Conservation (phyloP, 2,888 invertebrate genomes). For the Troides oblongomaculatus region DNA sequence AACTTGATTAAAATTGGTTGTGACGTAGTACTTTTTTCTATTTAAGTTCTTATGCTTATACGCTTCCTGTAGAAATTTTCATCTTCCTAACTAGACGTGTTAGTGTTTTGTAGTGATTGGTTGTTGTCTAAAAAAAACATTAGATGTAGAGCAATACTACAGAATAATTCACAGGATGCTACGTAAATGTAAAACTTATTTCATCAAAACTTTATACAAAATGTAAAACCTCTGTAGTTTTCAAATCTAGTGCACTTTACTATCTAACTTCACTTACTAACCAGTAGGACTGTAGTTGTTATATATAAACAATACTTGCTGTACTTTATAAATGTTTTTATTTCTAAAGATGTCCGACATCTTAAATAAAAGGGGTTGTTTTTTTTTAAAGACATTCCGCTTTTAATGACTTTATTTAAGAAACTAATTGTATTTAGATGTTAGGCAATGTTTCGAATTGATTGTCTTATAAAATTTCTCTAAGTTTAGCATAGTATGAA, state of each 20-base stretch:
- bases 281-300: not conserved
- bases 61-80: conserved; percentile 24
- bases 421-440: not conserved
- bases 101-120: conserved; percentile 23
- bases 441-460: not conserved
- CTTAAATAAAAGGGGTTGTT: not conserved
- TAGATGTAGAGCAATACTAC: not conserved
- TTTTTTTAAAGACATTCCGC: not conserved
- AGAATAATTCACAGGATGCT: not conserved
- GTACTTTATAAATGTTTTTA: not conserved
- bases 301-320: not conserved
- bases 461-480: conserved; percentile 12
- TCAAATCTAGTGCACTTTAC: not conserved
- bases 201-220: not conserved
- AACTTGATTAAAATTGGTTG: conserved; percentile 23
- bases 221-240: not conserved
- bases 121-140: conserved; percentile 19
- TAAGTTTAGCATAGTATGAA: conserved; percentile 41
- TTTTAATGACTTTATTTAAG: not conserved
- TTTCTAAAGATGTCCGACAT: not conserved
- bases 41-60: conserved; percentile 7
- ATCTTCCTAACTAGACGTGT: conserved; percentile 14
- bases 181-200: not conserved
- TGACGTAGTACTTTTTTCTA: conserved; percentile 22
- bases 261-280: not conserved